Percentiles rank a stretch among this genome's conserved stretches.
Conservation (phyloP, 2,797 vertebrate genomes). For the Rhodeus uyekii region DNA sequence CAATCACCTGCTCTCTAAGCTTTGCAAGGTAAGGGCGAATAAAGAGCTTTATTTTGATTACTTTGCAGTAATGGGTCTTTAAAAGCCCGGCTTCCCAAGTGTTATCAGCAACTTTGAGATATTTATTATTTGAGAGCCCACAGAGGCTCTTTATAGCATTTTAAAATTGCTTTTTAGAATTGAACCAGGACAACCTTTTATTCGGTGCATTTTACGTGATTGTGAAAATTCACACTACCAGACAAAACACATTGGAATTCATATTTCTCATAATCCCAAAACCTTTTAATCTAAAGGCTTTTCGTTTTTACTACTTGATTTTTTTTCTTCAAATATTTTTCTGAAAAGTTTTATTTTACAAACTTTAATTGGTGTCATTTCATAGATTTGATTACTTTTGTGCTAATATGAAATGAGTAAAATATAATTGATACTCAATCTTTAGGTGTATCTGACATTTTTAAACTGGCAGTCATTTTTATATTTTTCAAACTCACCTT, state of each 20-base stretch:
- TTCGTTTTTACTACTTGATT: not conserved
- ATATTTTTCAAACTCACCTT: not conserved
- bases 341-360: not conserved
- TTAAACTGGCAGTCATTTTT: not conserved
- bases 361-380: not conserved
- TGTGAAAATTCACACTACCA: not conserved
- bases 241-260: not conserved
- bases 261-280: not conserved
- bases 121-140: constrained; percentile 11
- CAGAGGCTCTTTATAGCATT: constrained; percentile 1
- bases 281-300: not conserved
- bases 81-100: not conserved
- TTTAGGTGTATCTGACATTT: not conserved
- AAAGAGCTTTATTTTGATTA: constrained; percentile 23
- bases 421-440: not conserved
- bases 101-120: constrained; percentile 23
- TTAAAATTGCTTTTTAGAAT: not conserved
- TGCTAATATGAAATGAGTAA: not conserved
- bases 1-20: constrained; percentile 80
- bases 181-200: not conserved
- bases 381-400: not conserved
- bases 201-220: not conserved
- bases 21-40: constrained; percentile 78
- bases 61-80: not conserved
- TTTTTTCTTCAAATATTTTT: not conserved